These are phyloP conservation scores for Anser brachyrhynchus DNA, from an alignment of 2,113 vertebrate genomes.

Conservation along the genomic window DNA sequence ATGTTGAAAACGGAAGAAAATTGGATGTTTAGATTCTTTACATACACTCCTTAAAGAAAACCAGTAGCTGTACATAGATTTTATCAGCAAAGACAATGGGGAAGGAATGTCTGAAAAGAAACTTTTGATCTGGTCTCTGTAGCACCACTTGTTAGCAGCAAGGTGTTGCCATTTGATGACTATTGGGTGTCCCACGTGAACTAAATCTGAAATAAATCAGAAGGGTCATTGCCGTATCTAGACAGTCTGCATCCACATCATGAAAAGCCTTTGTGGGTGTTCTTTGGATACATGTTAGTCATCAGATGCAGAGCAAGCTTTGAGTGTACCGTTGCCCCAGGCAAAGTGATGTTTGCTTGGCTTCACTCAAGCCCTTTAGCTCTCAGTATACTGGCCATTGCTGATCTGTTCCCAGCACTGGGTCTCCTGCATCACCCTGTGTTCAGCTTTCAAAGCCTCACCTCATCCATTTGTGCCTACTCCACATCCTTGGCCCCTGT, in stretches of 20 bases:
- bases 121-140: neutral
- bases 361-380: neutral
- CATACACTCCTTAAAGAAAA: neutral
- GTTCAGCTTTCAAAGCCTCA: neutral
- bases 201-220: neutral
- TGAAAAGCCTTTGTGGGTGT: neutral
- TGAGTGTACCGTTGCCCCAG: neutral
- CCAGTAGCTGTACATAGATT: neutral
- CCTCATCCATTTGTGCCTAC: neutral
- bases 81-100: neutral
- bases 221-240: neutral
- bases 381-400: neutral
- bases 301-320: neutral
- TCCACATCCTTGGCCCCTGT: neutral
- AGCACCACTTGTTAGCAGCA: neutral
- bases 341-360: neutral
- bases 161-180: neutral
- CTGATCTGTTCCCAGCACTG: neutral
- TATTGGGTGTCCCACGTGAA: neutral
- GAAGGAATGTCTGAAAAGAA: neutral
- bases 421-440: neutral
- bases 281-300: neutral
- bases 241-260: accelerated
- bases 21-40: neutral
- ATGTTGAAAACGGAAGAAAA: neutral